These are phyloP conservation scores for Cataglyphis altisquamis DNA, from an alignment of 2,888 invertebrate species.

Conservation along the genomic window DNA sequence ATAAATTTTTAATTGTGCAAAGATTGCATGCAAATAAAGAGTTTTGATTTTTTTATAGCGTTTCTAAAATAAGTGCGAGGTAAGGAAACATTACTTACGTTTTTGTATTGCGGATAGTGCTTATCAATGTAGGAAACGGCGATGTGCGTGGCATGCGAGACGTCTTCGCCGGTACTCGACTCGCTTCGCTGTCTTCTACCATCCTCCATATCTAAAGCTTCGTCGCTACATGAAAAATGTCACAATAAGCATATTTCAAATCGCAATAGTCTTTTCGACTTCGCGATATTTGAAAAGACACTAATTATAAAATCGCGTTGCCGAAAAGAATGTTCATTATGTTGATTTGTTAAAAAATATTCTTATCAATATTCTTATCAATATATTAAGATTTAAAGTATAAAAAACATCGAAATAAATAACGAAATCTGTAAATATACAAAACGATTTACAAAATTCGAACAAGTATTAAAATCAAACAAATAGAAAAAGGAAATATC, in stretches of 20 bases:
- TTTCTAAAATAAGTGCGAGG: neutral
- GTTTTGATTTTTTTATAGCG: neutral
- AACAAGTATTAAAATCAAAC: neutral
- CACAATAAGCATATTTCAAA: constrained; percentile 1
- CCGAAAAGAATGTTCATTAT: constrained; percentile 12
- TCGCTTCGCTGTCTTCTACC: constrained; percentile 92
- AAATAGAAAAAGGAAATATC: neutral
- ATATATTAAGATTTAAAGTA: neutral
- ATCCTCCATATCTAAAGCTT: constrained; percentile 91
- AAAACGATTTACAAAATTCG: neutral
- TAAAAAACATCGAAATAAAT: neutral
- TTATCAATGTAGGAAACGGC: constrained; percentile 87
- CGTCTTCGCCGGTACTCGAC: constrained; percentile 88
- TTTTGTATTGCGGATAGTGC: constrained; percentile 83
- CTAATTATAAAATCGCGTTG: constrained; percentile 5
- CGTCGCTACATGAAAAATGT: constrained; percentile 89
- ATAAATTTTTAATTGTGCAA: neutral
- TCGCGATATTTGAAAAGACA: neutral
- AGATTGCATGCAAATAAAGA: neutral
- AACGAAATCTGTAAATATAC: neutral
- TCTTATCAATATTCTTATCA: neutral
- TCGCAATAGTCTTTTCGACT: neutral
- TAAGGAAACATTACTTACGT: constrained; percentile 72
- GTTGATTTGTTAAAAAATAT: neutral
- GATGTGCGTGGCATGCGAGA: constrained; percentile 86